Evolutionary conservation across 2,113 vertebrate species (phyloP).

Genomic region (Cacatua alba): DNA sequence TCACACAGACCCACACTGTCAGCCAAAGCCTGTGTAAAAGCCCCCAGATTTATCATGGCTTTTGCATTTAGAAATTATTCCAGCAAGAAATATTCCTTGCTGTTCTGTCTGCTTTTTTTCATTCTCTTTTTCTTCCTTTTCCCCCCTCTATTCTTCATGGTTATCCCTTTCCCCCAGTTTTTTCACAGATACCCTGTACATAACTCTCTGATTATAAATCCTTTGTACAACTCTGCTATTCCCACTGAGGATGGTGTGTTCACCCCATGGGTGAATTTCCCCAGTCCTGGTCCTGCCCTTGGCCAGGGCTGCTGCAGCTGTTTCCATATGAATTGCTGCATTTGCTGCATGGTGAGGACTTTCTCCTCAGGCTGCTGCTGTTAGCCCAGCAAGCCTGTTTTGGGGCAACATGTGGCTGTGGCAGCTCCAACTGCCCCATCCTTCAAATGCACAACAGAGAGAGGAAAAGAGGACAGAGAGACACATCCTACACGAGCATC

Average conservation of each 20-base stretch:
- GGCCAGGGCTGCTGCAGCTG: accelerated
- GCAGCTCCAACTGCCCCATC: neutral
- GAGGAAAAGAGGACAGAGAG: neutral
- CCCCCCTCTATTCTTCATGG: neutral
- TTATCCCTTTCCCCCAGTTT: neutral
- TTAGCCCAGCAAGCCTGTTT: accelerated
- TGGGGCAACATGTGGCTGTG: neutral
- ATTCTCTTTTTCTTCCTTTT: neutral
- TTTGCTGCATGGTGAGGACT: accelerated
- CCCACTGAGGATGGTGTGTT: neutral
- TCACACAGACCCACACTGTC: accelerated
- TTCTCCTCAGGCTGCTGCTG: neutral
- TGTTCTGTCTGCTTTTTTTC: neutral
- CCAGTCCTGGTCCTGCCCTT: neutral
- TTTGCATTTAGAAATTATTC: neutral
- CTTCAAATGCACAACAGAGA: neutral
- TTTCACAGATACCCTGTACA: neutral
- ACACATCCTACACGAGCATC: accelerated
- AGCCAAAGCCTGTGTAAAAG: neutral
- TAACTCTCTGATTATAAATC: neutral
- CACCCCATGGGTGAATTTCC: neutral
- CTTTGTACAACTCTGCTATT: neutral
- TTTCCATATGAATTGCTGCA: neutral
- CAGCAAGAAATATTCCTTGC: neutral
- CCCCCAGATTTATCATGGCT: neutral